Conservation (phyloP, 2,113 vertebrate genomes). For the Rissa tridactyla region DNA sequence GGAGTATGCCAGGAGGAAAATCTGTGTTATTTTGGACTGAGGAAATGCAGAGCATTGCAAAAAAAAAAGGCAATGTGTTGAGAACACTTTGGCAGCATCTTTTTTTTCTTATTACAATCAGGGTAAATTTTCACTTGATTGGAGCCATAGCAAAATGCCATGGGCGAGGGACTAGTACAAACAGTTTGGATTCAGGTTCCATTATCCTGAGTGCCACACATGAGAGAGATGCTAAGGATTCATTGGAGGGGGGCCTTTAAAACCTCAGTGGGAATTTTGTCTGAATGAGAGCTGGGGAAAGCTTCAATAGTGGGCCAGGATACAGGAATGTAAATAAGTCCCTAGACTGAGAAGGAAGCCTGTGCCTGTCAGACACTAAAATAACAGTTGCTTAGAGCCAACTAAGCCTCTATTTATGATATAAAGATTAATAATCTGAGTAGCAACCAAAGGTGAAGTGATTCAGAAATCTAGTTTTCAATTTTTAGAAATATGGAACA, state of each 20-base stretch:
- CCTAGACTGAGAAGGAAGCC: background rate
- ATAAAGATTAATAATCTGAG: slow-evolving; percentile 34
- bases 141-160: background rate
- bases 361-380: slow-evolving; percentile 24
- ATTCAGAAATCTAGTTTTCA: slow-evolving; percentile 31
- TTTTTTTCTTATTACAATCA: background rate
- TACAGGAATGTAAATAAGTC: slow-evolving; percentile 7
- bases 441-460: slow-evolving; percentile 40
- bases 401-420: slow-evolving; percentile 18
- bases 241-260: background rate
- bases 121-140: background rate
- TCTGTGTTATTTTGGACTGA: background rate
- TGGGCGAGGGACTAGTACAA: background rate
- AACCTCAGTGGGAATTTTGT: background rate
- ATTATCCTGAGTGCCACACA: background rate
- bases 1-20: background rate
- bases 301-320: background rate
- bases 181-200: background rate
- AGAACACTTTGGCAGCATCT: background rate
- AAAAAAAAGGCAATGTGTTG: background rate
- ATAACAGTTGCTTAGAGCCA: slow-evolving; percentile 39
- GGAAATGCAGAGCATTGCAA: background rate
- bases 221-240: background rate
- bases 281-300: slow-evolving; percentile 19
- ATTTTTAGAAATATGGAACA: slow-evolving; percentile 41